These are phyloP conservation scores for Zootoca vivipara DNA, from an alignment of 2,113 vertebrate species.

Conservation along the genomic window DNA sequence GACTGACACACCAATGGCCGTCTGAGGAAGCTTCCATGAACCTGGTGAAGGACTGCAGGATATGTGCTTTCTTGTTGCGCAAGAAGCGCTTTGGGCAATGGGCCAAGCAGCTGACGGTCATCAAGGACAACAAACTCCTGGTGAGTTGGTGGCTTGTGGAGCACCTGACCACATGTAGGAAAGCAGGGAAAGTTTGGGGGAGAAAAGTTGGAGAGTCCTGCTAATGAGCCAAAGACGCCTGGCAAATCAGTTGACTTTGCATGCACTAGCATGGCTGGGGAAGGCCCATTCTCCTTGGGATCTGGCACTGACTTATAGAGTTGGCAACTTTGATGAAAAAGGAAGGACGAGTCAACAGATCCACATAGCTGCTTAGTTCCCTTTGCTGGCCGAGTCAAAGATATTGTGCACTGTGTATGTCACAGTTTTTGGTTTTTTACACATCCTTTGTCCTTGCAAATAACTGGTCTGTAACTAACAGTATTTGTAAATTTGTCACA, in stretches of 20 bases:
- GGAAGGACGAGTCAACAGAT: background rate
- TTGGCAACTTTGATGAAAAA: background rate
- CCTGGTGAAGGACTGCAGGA: slow-evolving; percentile 88
- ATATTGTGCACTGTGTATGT: background rate
- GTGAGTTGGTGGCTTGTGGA: slow-evolving; percentile 70
- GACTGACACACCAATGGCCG: slow-evolving; percentile 85
- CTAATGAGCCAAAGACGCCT: background rate
- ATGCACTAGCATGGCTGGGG: fast-evolving
- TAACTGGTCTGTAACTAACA: background rate
- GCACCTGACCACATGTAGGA: fast-evolving
- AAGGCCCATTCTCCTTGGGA: fast-evolving
- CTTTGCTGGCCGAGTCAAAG: background rate
- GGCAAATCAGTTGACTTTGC: too few relatives aligned
- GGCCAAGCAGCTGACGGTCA: slow-evolving; percentile 94
- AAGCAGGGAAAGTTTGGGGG: background rate
- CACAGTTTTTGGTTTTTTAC: background rate
- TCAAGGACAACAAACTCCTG: slow-evolving; percentile 92
- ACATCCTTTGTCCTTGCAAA: background rate
- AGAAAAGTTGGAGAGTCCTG: background rate
- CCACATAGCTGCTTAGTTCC: background rate
- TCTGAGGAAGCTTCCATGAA: slow-evolving; percentile 87
- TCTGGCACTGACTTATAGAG: background rate
- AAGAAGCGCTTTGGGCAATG: slow-evolving; percentile 98
- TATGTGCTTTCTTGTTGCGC: slow-evolving; percentile 93
- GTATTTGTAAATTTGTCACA: background rate